Evolutionary conservation across 2,797 vertebrate genomes (phyloP), one percentile per base, ranked within the genome.

Genomic region (Gouania willdenowi): DNA sequence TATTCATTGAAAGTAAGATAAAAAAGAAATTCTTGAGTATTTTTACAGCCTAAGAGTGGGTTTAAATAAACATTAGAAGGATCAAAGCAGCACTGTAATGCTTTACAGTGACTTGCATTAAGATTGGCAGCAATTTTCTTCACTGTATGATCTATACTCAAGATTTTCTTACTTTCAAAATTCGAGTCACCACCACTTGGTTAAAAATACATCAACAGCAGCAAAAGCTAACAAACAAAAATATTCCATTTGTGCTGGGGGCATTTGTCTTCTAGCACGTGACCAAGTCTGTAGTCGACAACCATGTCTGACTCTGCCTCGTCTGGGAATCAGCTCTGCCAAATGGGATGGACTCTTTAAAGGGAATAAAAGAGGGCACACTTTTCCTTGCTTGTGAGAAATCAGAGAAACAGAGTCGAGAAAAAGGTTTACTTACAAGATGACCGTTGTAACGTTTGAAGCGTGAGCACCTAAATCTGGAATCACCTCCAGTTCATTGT

Each of bases 401-500:
- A 5, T 23, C 3, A 2, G 3, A 23, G 30, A 51, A 18, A 54
- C 39, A 8, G 5, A 12, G 5, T 41, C 4, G 2, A 26, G 15
- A 10, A 8, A 17, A 5, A 20, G 9, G 11, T 8, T 50, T 46
- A 97, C 95, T 98, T 85, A 98, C 95, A 97, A 69, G 70, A 89
- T 84, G 1, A 98, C 88, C 13, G 87, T 70, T 24, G 92, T 95
- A 77, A 98, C 71, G 79, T 95, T 96, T 22, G 80, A 76, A 1
- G 93, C 87, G 2, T 67, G 33, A 4, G 74, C 70, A 11, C 94
- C 94, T 67, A 98, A 70, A 66, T 92, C 80, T 11, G 96, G 95
- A 63, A 98, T 81, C 2, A 55, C 56, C 44, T 92, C 90, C 54
- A 98, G 62, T 49, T 94, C 91, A 37, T 98, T 98, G 84, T 91